phyloP scores from a whole-genome alignment of 2,797 vertebrate species.

The Pitangus sulphuratus region DNA sequence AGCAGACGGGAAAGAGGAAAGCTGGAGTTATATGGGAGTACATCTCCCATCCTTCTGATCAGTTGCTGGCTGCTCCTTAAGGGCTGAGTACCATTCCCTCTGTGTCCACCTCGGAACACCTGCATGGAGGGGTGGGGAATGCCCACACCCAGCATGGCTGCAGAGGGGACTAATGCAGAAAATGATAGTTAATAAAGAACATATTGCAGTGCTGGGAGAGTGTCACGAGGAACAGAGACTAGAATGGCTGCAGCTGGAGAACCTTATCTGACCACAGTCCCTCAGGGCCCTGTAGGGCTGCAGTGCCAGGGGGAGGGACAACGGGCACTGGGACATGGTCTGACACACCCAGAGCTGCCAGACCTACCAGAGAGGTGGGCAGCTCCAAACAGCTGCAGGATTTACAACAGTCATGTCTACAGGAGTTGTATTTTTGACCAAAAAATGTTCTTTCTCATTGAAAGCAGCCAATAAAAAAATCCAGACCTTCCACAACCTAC shows the following conservation, averaged over 20 bases:
- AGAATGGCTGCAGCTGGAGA: background rate
- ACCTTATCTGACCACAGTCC: too few species aligned
- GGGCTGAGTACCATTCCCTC: background rate
- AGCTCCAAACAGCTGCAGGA: fast-evolving
- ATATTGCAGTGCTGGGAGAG: background rate
- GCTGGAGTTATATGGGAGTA: background rate
- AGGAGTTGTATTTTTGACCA: background rate
- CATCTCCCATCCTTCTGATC: background rate
- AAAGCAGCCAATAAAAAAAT: background rate
- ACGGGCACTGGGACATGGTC: background rate
- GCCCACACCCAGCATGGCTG: fast-evolving
- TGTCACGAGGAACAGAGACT: background rate
- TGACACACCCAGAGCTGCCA: background rate
- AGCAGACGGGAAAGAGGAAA: background rate
- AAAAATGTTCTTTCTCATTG: background rate
- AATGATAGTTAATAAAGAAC: background rate
- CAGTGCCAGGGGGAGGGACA: background rate
- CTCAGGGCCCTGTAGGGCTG: fast-evolving
- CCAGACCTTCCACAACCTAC: background rate
- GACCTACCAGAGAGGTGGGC: background rate
- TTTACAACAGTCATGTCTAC: fast-evolving
- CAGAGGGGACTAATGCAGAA: background rate
- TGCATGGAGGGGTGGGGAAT: fast-evolving
- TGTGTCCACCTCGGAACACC: fast-evolving
- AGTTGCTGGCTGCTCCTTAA: fast-evolving